Evolutionary conservation across 2,113 vertebrate genomes (phyloP), one percentile per base, ranked within the genome.

Genomic region (Steatornis caripensis): DNA sequence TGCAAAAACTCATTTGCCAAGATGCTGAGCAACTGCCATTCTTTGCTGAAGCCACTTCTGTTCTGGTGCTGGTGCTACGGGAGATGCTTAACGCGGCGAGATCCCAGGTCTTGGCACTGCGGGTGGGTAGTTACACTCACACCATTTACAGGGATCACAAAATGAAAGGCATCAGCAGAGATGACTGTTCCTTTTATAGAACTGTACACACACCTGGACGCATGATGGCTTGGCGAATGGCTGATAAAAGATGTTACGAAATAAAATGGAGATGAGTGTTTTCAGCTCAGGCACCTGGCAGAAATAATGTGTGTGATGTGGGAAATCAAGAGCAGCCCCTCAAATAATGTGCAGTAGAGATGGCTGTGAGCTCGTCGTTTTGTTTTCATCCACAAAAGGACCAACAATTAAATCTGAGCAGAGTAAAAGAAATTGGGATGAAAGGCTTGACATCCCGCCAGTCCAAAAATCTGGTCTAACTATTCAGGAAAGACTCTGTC

Each of bases 261-360:
- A 92, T 92, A 89, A 96, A 97, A 95, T 83, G 61, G 29, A 92
- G 72, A 89, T 76, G 65, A 83, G 36, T 41, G 39, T 65, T 97
- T 94, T 93, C 78, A 77, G 58, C 89, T 89, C 26, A 82, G 77
- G 72, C 76, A 92, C 68, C 85, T 95, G 90, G 84, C 72, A 87
- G 85, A 93, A 93, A 72, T 90, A 69, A 82, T 43, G 51, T 49
- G 30, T 36, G 30, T 54, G 76, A 75, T 92, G 55, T 58, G 65
- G 69, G 30, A 68, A 93, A 90, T 75, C 62, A 88, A 78, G 13
- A 55, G 45, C 75, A 89, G 53, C 12, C 16, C 30, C 30, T 87
- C 65, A 75, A 92, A 93, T 76, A 48, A 32, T 14, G 16, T 85
- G 70, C 41, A 26, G 23, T 21, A 72, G 68, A 78, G 46, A 51